These are phyloP conservation scores for Gambusia yucatana DNA, from an alignment of 2,797 vertebrate genomes.

Conservation along the genomic window DNA sequence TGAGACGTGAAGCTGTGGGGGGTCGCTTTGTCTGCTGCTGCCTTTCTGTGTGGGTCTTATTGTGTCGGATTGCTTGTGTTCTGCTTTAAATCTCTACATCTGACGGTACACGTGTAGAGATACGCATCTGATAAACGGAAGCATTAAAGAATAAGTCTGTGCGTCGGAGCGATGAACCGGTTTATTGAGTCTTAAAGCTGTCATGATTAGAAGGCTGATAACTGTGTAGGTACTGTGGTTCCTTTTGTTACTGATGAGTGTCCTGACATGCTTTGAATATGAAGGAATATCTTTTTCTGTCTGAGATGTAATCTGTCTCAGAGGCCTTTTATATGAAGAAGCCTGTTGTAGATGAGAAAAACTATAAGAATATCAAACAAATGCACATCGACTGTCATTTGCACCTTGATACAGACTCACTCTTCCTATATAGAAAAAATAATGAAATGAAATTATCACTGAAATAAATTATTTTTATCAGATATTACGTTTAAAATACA, in stretches of 20 bases:
- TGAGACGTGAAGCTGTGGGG: constrained; percentile 52
- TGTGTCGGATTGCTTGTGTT: not conserved
- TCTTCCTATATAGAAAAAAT: not conserved
- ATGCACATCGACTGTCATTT: not conserved
- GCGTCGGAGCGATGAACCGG: constrained; percentile 14
- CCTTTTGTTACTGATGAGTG: constrained; percentile 31
- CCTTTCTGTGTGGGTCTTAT: not conserved
- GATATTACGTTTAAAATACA: not conserved
- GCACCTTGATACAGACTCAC: not conserved
- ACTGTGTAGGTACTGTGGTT: constrained; percentile 21
- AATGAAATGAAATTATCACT: not conserved
- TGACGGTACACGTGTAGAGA: constrained; percentile 6
- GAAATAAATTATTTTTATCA: not conserved
- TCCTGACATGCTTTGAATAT: constrained; percentile 20
- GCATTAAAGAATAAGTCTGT: constrained; percentile 10
- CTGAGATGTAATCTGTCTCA: not conserved
- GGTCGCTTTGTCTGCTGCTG: constrained; percentile 36
- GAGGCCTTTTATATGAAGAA: not conserved
- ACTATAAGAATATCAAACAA: not conserved
- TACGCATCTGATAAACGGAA: not conserved
- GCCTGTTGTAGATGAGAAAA: not conserved
- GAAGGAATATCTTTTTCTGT: not conserved
- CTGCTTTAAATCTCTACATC: constrained; percentile 1
- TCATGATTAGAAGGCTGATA: constrained; percentile 45
- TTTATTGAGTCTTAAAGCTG: constrained; percentile 43